phyloP scores from a whole-genome alignment of 1,140 invertebrate species.

The Pseudomyrmex sp. region DNA sequence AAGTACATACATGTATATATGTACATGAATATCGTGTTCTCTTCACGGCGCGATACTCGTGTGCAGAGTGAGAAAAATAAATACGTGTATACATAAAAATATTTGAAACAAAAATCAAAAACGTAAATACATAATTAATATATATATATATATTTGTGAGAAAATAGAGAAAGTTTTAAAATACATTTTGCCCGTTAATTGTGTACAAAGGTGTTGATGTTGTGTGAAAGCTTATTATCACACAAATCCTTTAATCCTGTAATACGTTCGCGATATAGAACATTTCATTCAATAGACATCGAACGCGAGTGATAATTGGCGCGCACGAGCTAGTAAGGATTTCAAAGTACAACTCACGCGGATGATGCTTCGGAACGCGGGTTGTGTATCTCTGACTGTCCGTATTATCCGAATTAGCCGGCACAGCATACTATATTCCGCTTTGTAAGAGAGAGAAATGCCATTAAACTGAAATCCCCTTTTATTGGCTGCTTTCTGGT shows the following conservation, averaged over 20 bases:
- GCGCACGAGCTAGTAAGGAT: conserved; percentile 52
- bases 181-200: background rate
- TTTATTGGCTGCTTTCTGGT: conserved; percentile 23
- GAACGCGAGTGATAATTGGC: conserved; percentile 51
- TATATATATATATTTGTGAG: background rate
- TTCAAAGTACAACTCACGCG: conserved; percentile 56
- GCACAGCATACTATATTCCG: background rate
- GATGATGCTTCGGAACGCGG: conserved; percentile 46
- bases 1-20: background rate
- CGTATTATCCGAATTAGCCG: conserved; percentile 49
- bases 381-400: conserved; percentile 36
- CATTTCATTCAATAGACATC: conserved; percentile 55
- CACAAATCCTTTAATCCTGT: conserved; percentile 49
- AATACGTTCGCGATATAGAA: conserved; percentile 39
- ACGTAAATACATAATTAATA: background rate
- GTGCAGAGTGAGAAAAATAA: too few species aligned
- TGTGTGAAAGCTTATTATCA: conserved; percentile 50
- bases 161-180: background rate
- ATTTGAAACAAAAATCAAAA: too few species aligned
- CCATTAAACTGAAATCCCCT: conserved; percentile 48
- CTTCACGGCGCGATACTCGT: too few species aligned
- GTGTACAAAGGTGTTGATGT: conserved; percentile 25
- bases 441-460: conserved; percentile 47
- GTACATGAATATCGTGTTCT: background rate
- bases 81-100: too few species aligned